Percentiles rank a stretch among this genome's conserved stretches.
These are phyloP conservation scores for Montipora sp. DNA, from an alignment of 64 coral and sea anemone species.

Conservation along the genomic window DNA sequence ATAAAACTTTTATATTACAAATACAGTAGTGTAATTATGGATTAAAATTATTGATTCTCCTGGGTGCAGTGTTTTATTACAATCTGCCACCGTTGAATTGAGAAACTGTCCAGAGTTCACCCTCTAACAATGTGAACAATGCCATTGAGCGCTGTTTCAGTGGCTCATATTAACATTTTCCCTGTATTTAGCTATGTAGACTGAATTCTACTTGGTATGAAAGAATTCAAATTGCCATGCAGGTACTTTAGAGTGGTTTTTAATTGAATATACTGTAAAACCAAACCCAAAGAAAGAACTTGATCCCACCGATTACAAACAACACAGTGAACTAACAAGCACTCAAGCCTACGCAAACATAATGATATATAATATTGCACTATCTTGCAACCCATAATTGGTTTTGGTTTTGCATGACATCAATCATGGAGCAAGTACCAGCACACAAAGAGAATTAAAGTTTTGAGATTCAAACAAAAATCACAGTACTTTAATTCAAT, in stretches of 20 bases:
- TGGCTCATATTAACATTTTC: too few species aligned
- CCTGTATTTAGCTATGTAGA: too few species aligned
- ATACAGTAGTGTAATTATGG: too few species aligned
- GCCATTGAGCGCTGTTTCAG: too few species aligned
- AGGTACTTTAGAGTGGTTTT: background rate
- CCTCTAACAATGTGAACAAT: too few species aligned
- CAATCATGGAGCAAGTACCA: background rate
- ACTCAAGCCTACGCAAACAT: background rate
- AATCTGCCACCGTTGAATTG: too few species aligned
- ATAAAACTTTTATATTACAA: too few species aligned
- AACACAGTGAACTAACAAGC: background rate
- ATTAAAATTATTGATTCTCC: too few species aligned
- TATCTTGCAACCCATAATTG: background rate
- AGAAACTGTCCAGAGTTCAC: too few species aligned
- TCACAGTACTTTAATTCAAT: background rate
- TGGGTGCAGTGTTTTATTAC: too few species aligned
- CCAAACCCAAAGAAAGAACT: background rate
- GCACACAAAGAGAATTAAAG: background rate
- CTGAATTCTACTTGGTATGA: too few species aligned
- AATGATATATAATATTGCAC: background rate
- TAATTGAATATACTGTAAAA: conserved; percentile 9
- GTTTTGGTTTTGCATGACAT: background rate
- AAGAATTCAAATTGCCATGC: background rate
- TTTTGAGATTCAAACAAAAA: background rate
- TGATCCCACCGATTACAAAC: background rate